Conservation (phyloP, 2,797 vertebrate species). For the Pterois miles region DNA sequence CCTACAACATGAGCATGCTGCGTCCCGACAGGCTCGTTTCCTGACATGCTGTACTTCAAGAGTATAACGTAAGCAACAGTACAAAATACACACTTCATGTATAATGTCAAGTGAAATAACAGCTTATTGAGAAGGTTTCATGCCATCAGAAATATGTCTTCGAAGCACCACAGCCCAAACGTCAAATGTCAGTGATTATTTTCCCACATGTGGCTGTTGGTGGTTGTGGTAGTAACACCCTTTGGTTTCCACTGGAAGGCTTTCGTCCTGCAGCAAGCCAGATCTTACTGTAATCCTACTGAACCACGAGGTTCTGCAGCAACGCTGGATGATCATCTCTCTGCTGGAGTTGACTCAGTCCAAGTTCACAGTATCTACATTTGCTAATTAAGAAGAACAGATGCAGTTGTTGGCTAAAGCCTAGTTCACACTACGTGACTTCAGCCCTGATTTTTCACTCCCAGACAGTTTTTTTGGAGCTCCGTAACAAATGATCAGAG, state of each 20-base stretch:
- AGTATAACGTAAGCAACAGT: conserved; percentile 1
- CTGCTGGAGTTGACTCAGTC: not conserved
- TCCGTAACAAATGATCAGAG: too few relatives aligned
- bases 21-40: conserved; percentile 10
- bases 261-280: not conserved
- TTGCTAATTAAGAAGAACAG: too few relatives aligned
- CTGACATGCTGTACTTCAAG: not conserved
- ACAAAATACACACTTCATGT: conserved; percentile 13
- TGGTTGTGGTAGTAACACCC: conserved; percentile 5
- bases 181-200: not conserved
- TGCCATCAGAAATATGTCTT: not conserved
- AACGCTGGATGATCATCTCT: not conserved
- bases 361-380: not conserved
- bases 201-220: not conserved
- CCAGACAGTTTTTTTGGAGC: too few relatives aligned
- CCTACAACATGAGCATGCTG: not conserved
- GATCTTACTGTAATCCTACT: not conserved
- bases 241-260: not conserved
- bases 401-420: conserved; percentile 4
- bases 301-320: not conserved
- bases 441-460: too few relatives aligned
- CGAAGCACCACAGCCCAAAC: not conserved
- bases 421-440: too few relatives aligned
- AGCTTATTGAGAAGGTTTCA: conserved; percentile 16
- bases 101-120: conserved; percentile 11